These are phyloP conservation scores for Platyura marginata DNA, from an alignment of 1,140 invertebrate species.

Conservation along the genomic window DNA sequence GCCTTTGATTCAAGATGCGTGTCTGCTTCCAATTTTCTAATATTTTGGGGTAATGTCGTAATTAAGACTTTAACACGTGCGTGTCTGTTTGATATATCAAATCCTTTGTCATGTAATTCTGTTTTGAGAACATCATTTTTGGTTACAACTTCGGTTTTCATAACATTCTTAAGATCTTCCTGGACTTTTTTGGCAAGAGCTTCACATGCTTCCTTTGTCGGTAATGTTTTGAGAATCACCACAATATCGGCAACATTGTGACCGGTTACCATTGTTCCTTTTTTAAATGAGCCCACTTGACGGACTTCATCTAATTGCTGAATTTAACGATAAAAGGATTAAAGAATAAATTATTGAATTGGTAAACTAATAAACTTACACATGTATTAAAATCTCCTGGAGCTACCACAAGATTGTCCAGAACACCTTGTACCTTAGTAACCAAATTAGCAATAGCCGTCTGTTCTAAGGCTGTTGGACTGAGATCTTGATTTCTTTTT, in stretches of 20 bases:
- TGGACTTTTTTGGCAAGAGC: constrained; percentile 76
- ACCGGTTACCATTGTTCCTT: constrained; percentile 91
- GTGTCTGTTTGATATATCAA: constrained; percentile 62
- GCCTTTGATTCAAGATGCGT: constrained; percentile 75
- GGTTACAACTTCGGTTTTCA: constrained; percentile 36
- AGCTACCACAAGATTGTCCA: constrained; percentile 84
- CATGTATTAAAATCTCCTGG: constrained; percentile 89
- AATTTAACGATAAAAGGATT: constrained; percentile 2
- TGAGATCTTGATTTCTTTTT: constrained; percentile 79
- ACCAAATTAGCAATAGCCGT: constrained; percentile 80
- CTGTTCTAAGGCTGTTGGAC: constrained; percentile 75
- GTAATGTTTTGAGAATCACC: constrained; percentile 93
- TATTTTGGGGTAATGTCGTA: constrained; percentile 82
- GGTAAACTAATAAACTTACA: constrained; percentile 43
- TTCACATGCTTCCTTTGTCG: constrained; percentile 87
- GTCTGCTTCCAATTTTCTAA: constrained; percentile 83
- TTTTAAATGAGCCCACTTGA: constrained; percentile 94
- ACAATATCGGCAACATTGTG: constrained; percentile 93
- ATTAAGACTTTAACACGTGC: constrained; percentile 79
- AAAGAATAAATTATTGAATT: not conserved
- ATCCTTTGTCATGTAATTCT: constrained; percentile 53
- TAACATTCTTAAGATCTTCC: constrained; percentile 56
- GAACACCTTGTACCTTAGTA: constrained; percentile 78
- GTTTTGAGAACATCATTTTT: constrained; percentile 40
- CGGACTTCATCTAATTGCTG: constrained; percentile 92